phyloP scores from a whole-genome alignment of 23 tunicate genomes.

The Botrylloides violaceus region DNA sequence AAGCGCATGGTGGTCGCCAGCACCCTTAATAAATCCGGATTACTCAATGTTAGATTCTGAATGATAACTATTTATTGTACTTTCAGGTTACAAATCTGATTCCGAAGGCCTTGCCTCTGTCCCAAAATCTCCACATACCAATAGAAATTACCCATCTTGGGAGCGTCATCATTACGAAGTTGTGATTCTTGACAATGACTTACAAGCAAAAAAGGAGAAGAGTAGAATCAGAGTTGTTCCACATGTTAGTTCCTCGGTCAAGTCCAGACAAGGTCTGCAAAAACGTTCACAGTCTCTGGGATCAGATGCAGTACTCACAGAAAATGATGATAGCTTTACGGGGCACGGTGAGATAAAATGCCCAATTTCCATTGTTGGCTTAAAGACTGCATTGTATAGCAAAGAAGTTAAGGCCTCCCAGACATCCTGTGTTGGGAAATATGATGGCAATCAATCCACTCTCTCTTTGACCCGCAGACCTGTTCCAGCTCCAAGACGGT shows the following conservation, averaged over 20 bases:
- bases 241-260: not conserved
- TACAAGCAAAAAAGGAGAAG: not conserved
- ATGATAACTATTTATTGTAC: not conserved
- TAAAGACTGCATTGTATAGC: not conserved
- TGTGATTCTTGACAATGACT: conserved; percentile 5
- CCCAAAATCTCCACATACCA: conserved; percentile 4
- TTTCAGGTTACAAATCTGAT: conserved; percentile 71
- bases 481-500: conserved; percentile 50
- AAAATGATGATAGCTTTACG: not conserved
- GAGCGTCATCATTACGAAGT: not conserved
- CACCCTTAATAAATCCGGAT: too few relatives aligned
- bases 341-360: not conserved
- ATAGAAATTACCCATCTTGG: not conserved
- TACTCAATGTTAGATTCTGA: too few relatives aligned
- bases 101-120: conserved; percentile 13
- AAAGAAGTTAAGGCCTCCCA: too few relatives aligned
- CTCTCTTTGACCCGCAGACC: conserved; percentile 1
- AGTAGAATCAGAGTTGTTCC: conserved; percentile 13
- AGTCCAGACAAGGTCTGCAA: not conserved
- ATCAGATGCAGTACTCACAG: not conserved
- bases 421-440: too few relatives aligned
- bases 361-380: not conserved
- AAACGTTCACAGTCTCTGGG: conserved; percentile 2
- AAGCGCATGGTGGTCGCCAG: too few relatives aligned
- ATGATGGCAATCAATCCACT: too few relatives aligned